Percentiles rank a stretch among this genome's conserved stretches.
phyloP scores from a whole-genome alignment of 2,113 vertebrate genomes.

The Gymnocephalus cernua region DNA sequence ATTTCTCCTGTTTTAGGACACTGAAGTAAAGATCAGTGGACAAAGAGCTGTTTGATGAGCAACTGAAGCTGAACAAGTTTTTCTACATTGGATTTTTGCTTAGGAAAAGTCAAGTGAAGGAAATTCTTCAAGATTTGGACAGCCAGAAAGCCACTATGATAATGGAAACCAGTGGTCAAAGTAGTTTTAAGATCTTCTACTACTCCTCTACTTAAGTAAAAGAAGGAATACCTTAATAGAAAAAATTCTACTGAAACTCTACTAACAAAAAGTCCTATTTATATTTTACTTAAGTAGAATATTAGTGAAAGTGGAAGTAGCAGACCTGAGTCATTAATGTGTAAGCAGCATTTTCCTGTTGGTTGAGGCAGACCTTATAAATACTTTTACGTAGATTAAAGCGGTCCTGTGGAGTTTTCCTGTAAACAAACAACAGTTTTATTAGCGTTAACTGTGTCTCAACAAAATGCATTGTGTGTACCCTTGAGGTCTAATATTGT shows the following conservation, averaged over 20 bases:
- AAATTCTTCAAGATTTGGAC: neutral
- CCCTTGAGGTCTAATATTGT: neutral
- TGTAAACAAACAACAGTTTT: neutral
- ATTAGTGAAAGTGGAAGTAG: no score
- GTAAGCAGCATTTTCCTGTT: neutral
- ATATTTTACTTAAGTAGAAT: neutral
- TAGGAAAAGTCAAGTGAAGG: neutral
- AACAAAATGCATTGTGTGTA: neutral
- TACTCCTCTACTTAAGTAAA: neutral
- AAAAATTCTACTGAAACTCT: neutral
- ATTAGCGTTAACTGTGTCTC: neutral
- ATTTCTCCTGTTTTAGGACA: conserved; percentile 25
- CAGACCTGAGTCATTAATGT: neutral
- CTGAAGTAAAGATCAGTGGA: conserved; percentile 2
- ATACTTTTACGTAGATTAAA: neutral
- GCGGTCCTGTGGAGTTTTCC: neutral
- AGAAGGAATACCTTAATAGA: neutral
- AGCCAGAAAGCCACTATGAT: neutral
- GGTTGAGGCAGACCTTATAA: neutral
- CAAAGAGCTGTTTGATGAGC: neutral
- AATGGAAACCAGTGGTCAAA: neutral
- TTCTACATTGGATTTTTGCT: neutral
- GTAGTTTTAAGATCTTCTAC: neutral
- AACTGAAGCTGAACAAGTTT: neutral
- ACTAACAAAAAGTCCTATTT: neutral